Evolutionary conservation across 1,140 invertebrate species (phyloP).

Genomic region (Anastrepha ludens): DNA sequence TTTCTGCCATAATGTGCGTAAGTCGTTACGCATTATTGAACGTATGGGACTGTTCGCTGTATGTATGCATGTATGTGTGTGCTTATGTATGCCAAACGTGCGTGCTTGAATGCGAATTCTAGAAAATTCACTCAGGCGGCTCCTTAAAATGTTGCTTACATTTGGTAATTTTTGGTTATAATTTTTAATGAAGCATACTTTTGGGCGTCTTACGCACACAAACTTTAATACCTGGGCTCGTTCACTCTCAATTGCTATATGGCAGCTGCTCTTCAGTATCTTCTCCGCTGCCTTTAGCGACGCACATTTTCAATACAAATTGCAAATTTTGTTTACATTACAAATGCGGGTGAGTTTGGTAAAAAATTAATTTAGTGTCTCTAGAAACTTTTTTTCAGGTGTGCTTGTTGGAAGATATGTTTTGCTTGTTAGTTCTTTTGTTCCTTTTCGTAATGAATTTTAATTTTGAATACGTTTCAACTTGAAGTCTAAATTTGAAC

Average conservation of each 20-base stretch:
- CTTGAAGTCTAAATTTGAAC: too few species aligned
- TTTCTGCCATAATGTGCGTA: neutral
- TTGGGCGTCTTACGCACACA: neutral
- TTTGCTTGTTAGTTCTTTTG: neutral
- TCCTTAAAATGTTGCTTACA: neutral
- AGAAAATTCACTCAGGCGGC: neutral
- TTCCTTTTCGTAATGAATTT: neutral
- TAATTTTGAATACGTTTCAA: too few species aligned
- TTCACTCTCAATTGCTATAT: neutral
- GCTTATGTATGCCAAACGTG: too few species aligned
- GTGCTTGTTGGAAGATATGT: too few species aligned
- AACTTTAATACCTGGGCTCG: neutral
- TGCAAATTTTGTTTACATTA: conserved; percentile 42
- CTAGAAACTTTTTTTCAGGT: neutral
- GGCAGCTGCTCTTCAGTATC: neutral
- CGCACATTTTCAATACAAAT: neutral
- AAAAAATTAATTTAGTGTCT: neutral
- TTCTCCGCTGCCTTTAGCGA: neutral
- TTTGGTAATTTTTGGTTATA: conserved; percentile 21
- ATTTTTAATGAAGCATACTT: conserved; percentile 55
- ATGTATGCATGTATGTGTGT: too few species aligned
- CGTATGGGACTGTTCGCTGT: too few species aligned
- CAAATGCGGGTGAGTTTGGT: neutral
- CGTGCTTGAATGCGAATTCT: too few species aligned
- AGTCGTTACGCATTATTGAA: too few species aligned